Evolutionary conservation across 2,113 vertebrate species (phyloP).

Genomic region (Hippolais icterina): DNA sequence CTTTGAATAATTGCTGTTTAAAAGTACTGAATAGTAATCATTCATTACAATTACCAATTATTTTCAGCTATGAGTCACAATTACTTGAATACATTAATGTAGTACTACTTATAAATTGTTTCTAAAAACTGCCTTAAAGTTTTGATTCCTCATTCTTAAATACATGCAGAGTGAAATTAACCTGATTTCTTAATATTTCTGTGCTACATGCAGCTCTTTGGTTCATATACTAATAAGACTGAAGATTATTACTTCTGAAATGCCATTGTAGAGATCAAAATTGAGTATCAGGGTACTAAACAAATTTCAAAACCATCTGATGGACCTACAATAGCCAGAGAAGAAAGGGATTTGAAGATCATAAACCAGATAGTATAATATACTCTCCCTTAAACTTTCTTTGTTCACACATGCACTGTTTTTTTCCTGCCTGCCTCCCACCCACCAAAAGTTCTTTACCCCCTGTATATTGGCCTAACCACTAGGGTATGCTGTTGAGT

Average conservation of each 20-base stretch:
- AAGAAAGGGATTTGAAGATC: neutral
- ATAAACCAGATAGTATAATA: neutral
- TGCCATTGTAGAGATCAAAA: neutral
- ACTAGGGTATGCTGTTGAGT: neutral
- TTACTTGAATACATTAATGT: neutral
- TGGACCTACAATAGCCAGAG: neutral
- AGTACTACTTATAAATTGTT: neutral
- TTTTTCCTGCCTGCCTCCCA: neutral
- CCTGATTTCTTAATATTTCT: neutral
- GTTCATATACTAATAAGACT: neutral
- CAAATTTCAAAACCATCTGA: neutral
- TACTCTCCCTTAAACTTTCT: neutral
- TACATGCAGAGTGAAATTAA: neutral
- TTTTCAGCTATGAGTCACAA: neutral
- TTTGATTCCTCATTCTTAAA: neutral
- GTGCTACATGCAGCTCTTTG: neutral
- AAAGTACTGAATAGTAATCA: neutral
- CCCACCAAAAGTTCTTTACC: neutral
- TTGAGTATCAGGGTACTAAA: neutral
- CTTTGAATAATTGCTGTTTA: neutral
- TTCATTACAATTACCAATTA: neutral
- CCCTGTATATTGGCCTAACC: neutral
- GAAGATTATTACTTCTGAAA: neutral
- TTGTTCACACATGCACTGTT: neutral
- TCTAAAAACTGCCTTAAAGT: neutral